A percentile compares a stretch with the other conserved stretches of the same genome.
These are phyloP conservation scores for Trissolcus brochymenae DNA, from an alignment of 2,888 invertebrate species.

Conservation along the genomic window DNA sequence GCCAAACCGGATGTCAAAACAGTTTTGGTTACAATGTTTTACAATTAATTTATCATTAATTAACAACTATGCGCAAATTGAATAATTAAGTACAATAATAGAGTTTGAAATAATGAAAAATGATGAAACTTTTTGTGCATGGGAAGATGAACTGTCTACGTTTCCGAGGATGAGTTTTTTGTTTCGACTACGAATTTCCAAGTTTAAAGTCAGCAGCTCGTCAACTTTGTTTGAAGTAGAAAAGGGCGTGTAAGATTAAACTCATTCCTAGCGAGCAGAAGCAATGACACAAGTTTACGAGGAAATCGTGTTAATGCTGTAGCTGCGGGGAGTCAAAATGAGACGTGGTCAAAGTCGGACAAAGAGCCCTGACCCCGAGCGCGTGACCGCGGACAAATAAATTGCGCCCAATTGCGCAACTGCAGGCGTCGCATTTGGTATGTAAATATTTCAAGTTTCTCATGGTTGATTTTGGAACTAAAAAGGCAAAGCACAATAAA, in stretches of 20 bases:
- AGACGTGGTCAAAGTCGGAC: slow-evolving; percentile 42
- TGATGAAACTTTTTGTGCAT: no score
- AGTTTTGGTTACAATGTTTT: no score
- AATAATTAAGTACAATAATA: no score
- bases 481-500: slow-evolving; percentile 45
- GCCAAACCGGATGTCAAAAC: no score
- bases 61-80: no score
- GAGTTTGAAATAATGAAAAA: no score
- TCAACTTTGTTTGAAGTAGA: neutral
- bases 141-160: no score
- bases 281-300: slow-evolving; percentile 60
- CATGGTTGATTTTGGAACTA: slow-evolving; percentile 40
- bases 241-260: slow-evolving; percentile 57
- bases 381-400: slow-evolving; percentile 58
- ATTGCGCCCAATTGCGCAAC: slow-evolving; percentile 61
- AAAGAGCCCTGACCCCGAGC: slow-evolving; percentile 45
- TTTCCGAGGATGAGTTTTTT: neutral
- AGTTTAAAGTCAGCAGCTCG: neutral
- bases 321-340: slow-evolving; percentile 49
- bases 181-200: neutral
- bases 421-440: slow-evolving; percentile 55
- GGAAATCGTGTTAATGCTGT: slow-evolving; percentile 63
- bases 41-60: no score
- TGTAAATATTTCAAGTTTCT: slow-evolving; percentile 65
- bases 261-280: slow-evolving; percentile 54